Conservation (phyloP, 2,888 invertebrate genomes). For the Agonopterix arenella region DNA sequence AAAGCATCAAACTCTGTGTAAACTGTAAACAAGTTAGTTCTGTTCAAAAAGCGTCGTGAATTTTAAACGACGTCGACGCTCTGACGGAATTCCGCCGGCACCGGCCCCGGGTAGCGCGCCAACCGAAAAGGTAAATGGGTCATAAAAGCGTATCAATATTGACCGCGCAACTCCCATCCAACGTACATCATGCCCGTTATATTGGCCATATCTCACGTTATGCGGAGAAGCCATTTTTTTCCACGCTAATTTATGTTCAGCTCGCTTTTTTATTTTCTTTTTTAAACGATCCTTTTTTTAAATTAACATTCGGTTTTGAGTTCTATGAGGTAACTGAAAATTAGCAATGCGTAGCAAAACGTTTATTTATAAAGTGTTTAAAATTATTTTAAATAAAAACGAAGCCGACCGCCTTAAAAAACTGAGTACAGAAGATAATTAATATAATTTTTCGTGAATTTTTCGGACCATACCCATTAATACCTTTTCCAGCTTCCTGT, state of each 20-base stretch:
- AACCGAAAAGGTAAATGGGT: slow-evolving; percentile 67
- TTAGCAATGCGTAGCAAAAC: too few species aligned
- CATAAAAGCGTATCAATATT: slow-evolving; percentile 72
- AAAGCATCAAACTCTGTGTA: not conserved
- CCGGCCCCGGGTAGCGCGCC: slow-evolving; percentile 31
- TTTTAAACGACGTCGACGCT: slow-evolving; percentile 44
- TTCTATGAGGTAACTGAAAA: too few species aligned
- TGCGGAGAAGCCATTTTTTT: slow-evolving; percentile 44
- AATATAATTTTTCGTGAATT: too few species aligned
- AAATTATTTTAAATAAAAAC: too few species aligned
- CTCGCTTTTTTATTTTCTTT: slow-evolving; percentile 16
- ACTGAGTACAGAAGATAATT: too few species aligned
- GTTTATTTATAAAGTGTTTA: too few species aligned
- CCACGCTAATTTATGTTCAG: slow-evolving; percentile 47
- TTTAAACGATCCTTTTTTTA: not conserved
- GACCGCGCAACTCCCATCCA: slow-evolving; percentile 54
- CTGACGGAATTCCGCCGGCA: slow-evolving; percentile 48
- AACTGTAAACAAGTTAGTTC: slow-evolving; percentile 41
- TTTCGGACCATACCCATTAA: too few species aligned
- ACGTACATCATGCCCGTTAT: slow-evolving; percentile 54
- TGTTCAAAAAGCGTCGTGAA: slow-evolving; percentile 42
- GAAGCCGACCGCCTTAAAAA: too few species aligned
- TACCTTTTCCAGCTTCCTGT: too few species aligned
- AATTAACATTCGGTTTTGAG: too few species aligned
- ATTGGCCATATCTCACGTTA: slow-evolving; percentile 57